A percentile compares a stretch with the other conserved stretches of the same genome.
Evolutionary conservation across 2,113 vertebrate genomes (phyloP).

Genomic region (Xiphophorus couchianus): DNA sequence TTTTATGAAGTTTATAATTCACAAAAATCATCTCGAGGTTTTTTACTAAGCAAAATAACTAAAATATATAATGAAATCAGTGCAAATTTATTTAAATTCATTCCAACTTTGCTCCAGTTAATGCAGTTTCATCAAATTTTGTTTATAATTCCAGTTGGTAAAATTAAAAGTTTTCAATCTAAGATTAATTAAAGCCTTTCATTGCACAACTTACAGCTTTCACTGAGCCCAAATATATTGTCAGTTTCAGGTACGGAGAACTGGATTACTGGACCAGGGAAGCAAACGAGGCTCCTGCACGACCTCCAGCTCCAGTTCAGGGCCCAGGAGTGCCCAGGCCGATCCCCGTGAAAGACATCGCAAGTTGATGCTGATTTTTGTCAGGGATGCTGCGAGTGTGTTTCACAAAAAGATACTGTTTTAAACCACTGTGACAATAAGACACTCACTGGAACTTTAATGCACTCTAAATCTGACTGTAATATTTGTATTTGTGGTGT

Average conservation of each 20-base stretch:
- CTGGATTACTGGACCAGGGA: slow-evolving; percentile 52
- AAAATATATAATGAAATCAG: not conserved
- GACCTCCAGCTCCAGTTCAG: slow-evolving; percentile 40
- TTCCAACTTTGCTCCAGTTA: not conserved
- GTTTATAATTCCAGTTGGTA: not conserved
- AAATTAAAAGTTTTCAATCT: not conserved
- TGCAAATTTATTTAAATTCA: too few species aligned
- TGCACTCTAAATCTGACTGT: not conserved
- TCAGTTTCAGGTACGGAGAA: slow-evolving; percentile 67
- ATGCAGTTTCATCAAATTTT: not conserved
- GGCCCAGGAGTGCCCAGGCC: slow-evolving; percentile 78
- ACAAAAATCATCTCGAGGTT: not conserved
- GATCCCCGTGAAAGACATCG: slow-evolving; percentile 41
- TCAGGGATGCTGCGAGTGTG: not conserved
- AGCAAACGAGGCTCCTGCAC: not conserved
- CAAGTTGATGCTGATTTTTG: slow-evolving; percentile 6
- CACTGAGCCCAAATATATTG: not conserved
- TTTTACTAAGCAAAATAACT: not conserved
- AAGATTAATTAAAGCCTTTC: not conserved
- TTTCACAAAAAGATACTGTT: slow-evolving; percentile 8
- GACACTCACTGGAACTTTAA: not conserved
- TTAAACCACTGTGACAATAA: slow-evolving; percentile 25
- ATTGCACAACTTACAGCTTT: slow-evolving; percentile 1
- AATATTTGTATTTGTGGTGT: not conserved
- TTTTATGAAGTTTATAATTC: not conserved